A percentile compares a stretch with the other conserved stretches of the same genome.
These are phyloP conservation scores for Helicorthomorpha holstii DNA, from an alignment of 1,140 invertebrate species.

Conservation along the genomic window DNA sequence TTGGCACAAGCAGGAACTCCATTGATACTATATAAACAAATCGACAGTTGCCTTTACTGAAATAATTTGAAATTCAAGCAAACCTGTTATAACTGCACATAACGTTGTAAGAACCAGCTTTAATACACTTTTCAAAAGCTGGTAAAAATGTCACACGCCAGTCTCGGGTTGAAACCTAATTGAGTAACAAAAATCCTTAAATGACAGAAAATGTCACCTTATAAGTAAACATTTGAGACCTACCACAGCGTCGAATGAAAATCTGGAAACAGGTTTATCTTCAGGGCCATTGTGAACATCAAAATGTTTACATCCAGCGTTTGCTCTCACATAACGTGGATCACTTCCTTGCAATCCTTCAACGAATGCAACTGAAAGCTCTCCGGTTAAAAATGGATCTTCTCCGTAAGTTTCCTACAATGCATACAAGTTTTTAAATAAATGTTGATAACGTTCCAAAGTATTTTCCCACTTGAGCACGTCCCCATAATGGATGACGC, in stretches of 20 bases:
- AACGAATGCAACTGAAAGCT: constrained; percentile 7
- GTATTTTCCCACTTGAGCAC: constrained; percentile 18
- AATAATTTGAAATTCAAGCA: no score
- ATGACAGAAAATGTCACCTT: neutral
- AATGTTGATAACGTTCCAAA: neutral
- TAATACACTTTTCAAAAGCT: constrained; percentile 21
- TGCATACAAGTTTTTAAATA: no score
- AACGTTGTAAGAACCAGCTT: constrained; percentile 20
- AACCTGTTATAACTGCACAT: constrained; percentile 26
- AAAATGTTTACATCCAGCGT: constrained; percentile 10
- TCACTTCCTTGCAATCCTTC: constrained; percentile 9
- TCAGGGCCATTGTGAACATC: constrained; percentile 8
- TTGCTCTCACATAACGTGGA: constrained; percentile 8
- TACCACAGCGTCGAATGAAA: constrained; percentile 9
- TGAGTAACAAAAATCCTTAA: neutral
- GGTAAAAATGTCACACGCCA: constrained; percentile 23
- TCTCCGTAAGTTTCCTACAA: constrained; percentile 12
- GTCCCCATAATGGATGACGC: constrained; percentile 23
- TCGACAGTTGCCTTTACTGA: neutral
- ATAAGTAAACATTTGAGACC: neutral
- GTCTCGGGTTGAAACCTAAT: constrained; percentile 16
- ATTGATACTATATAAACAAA: constrained; percentile 3
- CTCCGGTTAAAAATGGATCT: constrained; percentile 10
- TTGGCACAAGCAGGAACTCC: constrained; percentile 7
- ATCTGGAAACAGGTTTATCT: constrained; percentile 11